These are phyloP conservation scores for Fistularia tabacaria DNA, from an alignment of 2,797 vertebrate genomes.

Conservation along the genomic window DNA sequence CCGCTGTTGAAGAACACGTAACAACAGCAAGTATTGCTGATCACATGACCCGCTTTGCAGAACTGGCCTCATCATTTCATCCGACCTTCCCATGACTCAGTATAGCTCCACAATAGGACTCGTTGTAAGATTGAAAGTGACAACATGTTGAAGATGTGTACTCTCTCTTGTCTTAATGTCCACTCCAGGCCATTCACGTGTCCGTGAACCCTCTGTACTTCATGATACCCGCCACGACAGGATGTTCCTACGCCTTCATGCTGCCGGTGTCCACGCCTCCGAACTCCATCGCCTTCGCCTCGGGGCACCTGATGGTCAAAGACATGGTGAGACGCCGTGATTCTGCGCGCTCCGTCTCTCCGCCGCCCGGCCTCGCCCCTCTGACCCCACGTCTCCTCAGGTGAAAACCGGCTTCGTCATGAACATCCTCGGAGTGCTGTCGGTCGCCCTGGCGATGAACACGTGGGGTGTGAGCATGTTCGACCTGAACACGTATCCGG, in stretches of 20 bases:
- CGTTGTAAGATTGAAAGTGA: too few relatives aligned
- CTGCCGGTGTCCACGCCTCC: slow-evolving; percentile 95
- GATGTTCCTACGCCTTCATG: slow-evolving; percentile 96
- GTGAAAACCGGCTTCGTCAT: slow-evolving; percentile 91
- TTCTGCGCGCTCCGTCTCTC: neutral
- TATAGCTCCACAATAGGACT: too few relatives aligned
- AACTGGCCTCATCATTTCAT: too few relatives aligned
- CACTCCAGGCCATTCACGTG: slow-evolving; percentile 81
- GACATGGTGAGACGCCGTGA: slow-evolving; percentile 84
- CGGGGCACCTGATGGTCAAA: slow-evolving; percentile 93
- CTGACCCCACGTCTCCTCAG: slow-evolving; percentile 60
- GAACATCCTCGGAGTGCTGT: slow-evolving; percentile 90
- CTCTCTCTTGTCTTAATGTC: neutral
- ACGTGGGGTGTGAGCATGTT: slow-evolving; percentile 94
- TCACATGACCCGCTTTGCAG: too few relatives aligned
- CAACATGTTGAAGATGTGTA: too few relatives aligned
- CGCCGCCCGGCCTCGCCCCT: neutral
- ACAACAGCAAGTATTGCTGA: too few relatives aligned
- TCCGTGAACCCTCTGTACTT: slow-evolving; percentile 90
- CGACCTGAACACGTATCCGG: slow-evolving; percentile 80
- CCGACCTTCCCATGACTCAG: too few relatives aligned
- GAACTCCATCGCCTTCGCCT: slow-evolving; percentile 96
- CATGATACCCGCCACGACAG: slow-evolving; percentile 92
- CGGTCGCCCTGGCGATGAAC: slow-evolving; percentile 90
- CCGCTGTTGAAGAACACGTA: too few relatives aligned